Percentiles rank a stretch among this genome's conserved stretches.
Conservation (phyloP, 1,140 invertebrate species). For the Drosophila serrata region DNA sequence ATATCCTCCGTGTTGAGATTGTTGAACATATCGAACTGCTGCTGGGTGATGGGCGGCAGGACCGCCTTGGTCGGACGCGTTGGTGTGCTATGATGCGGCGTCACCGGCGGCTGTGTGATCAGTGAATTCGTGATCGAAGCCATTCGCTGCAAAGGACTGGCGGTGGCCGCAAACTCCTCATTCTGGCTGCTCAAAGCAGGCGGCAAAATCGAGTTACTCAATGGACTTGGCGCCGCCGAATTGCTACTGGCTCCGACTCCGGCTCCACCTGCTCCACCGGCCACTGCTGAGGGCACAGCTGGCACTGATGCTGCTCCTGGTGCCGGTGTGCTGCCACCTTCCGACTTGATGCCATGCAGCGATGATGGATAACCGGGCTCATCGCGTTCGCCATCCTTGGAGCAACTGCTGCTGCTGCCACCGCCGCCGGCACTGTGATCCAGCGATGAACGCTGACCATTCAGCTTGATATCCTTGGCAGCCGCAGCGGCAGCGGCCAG, state of each 20-base stretch:
- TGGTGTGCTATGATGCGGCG: constrained; percentile 91
- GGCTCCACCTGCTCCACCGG: constrained; percentile 64
- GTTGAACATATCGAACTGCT: constrained; percentile 99
- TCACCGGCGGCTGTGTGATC: constrained; percentile 95
- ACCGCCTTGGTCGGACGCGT: constrained; percentile 97
- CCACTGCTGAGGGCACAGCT: neutral
- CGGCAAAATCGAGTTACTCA: constrained; percentile 93
- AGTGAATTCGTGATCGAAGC: constrained; percentile 98
- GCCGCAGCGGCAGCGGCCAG: constrained; percentile 89
- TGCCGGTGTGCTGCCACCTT: constrained; percentile 91
- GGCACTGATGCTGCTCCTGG: constrained; percentile 88
- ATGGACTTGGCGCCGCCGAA: constrained; percentile 89
- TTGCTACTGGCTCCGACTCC: constrained; percentile 23
- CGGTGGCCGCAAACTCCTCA: constrained; percentile 93
- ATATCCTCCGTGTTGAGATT: constrained; percentile 99
- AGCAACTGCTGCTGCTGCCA: constrained; percentile 62
- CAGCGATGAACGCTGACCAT: constrained; percentile 87
- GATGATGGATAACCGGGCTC: constrained; percentile 76
- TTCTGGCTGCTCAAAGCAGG: constrained; percentile 89
- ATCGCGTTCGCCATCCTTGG: constrained; percentile 79
- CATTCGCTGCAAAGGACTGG: constrained; percentile 97
- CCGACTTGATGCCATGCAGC: constrained; percentile 57
- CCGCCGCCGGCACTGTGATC: constrained; percentile 51
- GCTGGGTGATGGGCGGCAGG: constrained; percentile 98
- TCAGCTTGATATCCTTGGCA: constrained; percentile 88